A percentile compares a stretch with the other conserved stretches of the same genome.
These are phyloP conservation scores for Edolisoma coerulescens DNA, from an alignment of 2,113 vertebrate species.

Conservation along the genomic window DNA sequence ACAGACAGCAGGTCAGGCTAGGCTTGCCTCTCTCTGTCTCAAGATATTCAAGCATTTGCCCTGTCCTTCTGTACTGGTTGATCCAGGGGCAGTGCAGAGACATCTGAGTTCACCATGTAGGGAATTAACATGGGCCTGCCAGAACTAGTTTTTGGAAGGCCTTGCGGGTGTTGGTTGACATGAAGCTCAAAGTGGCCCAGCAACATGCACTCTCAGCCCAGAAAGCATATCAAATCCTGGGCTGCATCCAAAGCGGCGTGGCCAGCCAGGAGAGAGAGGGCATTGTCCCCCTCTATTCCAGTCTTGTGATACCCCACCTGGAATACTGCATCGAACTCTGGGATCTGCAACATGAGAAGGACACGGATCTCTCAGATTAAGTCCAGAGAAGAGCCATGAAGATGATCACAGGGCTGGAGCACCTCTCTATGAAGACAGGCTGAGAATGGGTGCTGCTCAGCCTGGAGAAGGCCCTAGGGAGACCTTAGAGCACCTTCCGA, in stretches of 20 bases:
- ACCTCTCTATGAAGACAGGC: not conserved
- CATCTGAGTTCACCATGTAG: not conserved
- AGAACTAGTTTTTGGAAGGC: not conserved
- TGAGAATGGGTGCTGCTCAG: rapidly evolving
- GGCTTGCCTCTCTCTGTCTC: not conserved
- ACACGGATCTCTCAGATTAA: not conserved
- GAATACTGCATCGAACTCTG: not conserved
- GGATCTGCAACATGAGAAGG: not conserved
- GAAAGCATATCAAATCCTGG: not conserved
- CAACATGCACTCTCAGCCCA: rapidly evolving
- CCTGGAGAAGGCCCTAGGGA: too few species aligned
- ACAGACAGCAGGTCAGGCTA: not conserved
- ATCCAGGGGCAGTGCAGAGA: not conserved
- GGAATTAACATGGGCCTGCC: not conserved
- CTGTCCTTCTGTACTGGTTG: not conserved
- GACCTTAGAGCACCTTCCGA: not conserved
- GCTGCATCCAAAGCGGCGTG: not conserved
- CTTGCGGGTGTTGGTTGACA: not conserved
- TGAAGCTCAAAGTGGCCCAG: not conserved
- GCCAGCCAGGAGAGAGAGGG: not conserved
- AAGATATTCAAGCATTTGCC: not conserved
- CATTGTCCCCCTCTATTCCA: not conserved
- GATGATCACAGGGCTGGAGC: not conserved
- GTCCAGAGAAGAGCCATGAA: not conserved
- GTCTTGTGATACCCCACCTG: not conserved